These are phyloP conservation scores for Tenthredo distinguenda DNA, from an alignment of 2,888 invertebrate genomes.

Conservation along the genomic window DNA sequence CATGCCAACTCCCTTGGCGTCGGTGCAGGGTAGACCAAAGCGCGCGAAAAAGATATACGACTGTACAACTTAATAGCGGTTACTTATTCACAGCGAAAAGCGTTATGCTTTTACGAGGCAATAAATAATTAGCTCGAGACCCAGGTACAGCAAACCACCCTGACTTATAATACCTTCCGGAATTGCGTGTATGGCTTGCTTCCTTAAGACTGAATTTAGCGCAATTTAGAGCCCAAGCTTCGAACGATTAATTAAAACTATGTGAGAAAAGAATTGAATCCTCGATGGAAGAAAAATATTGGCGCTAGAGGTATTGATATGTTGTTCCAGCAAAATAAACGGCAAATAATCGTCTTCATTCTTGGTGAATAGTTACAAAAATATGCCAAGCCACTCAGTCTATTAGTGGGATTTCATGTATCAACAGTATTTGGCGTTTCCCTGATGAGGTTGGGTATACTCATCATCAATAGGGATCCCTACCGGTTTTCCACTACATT, in stretches of 20 bases:
- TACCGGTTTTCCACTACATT: neutral
- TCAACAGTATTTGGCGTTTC: neutral
- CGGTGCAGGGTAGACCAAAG: neutral
- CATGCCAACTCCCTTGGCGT: slow-evolving; percentile 2
- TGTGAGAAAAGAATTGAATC: neutral
- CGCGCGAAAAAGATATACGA: slow-evolving; percentile 42
- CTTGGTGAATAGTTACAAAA: neutral
- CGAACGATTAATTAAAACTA: neutral
- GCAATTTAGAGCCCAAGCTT: neutral
- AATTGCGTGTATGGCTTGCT: slow-evolving; percentile 3
- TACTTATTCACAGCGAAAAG: slow-evolving; percentile 65
- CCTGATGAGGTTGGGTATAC: neutral
- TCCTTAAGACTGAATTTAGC: neutral
- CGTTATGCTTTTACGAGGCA: slow-evolving; percentile 61
- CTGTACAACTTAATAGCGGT: slow-evolving; percentile 51
- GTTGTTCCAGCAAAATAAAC: neutral
- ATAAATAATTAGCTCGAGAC: slow-evolving; percentile 65
- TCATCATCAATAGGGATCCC: neutral
- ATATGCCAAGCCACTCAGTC: neutral
- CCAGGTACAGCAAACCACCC: neutral
- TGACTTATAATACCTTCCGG: neutral
- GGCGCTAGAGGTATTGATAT: too few species aligned
- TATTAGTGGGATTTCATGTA: neutral
- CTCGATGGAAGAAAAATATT: too few species aligned
- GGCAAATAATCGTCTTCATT: neutral